Evolutionary conservation across 2,797 vertebrate species (phyloP), one percentile per base, ranked within the genome.

Genomic region (Macropodus opercularis): DNA sequence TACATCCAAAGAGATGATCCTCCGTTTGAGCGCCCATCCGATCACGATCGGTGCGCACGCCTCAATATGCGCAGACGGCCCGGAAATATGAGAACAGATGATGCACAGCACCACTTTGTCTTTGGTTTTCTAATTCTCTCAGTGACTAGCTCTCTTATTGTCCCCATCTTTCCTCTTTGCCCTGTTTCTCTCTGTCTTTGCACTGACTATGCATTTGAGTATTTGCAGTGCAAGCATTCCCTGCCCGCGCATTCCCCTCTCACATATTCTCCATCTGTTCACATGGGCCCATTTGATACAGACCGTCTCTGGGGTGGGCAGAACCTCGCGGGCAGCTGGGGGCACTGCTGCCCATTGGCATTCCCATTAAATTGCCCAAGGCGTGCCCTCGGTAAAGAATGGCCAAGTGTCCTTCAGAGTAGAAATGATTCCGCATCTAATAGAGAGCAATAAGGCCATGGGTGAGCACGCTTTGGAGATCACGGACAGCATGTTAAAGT

Each of bases 191-290:
- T n/a, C 42, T 55, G 40, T 72, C 13, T 60, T 65, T 66, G 15
- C 26, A 71, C 67, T 42, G 39, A 68, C 54, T 60, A 38, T 64
- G 50, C 24, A 23, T 58, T 78, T 66, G 31, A 56, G 48, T 70
- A 72, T 73, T 47, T 85, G 77, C 80, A 79, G 65, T 50, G 60
- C 60, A 73, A 76, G 77, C 80, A 63, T 34, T 75, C 36, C 52
- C 39, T 42, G 29, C 63, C 51, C 11, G 15, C 52, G 38, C 53
- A 52, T 66, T 80, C 60, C 44, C 32, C 63, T 64, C 58, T 50
- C 48, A 48, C 67, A 70, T 66, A 79, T 70, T 83, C 63, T 70
- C 63, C 75, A 69, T 86, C 72, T 83, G 73, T 53, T 84, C 67
- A 49, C 23, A 50, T 6, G 2, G 19, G 49, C 34, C 69, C 35